These are phyloP conservation scores for Hydropotes inermis DNA, from an alignment of 2,113 vertebrate genomes.

Conservation along the genomic window DNA sequence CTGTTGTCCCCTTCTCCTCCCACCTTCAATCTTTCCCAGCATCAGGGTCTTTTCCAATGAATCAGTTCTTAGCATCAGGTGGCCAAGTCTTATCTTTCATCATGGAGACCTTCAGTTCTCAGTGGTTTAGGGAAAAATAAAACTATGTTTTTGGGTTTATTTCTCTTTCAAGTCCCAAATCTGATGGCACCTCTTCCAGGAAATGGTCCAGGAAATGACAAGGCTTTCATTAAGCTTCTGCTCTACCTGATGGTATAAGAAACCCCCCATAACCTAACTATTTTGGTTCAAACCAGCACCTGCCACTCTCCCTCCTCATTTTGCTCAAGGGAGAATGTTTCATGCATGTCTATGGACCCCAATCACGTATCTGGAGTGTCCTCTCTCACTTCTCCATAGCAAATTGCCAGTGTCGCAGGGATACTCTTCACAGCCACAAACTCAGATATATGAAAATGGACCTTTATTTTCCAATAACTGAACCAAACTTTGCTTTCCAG, in stretches of 20 bases:
- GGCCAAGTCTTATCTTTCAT: not conserved
- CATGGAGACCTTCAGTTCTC: not conserved
- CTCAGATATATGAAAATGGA: not conserved
- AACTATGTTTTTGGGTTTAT: not conserved
- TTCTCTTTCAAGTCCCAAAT: not conserved
- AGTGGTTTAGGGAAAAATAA: not conserved
- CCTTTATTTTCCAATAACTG: not conserved
- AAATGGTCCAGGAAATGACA: not conserved
- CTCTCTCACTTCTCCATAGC: accelerated
- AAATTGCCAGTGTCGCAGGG: accelerated
- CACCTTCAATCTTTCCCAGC: not conserved
- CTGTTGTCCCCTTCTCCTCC: not conserved
- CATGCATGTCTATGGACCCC: accelerated
- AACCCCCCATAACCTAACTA: not conserved
- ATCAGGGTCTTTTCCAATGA: not conserved
- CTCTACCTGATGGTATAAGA: not conserved
- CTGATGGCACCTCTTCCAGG: not conserved
- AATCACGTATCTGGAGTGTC: accelerated
- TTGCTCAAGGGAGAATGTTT: not conserved
- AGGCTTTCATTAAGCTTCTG: not conserved
- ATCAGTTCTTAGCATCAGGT: not conserved
- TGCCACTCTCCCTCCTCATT: not conserved
- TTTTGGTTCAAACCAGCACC: not conserved
- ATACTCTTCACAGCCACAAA: no score
- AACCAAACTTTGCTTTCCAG: not conserved